A percentile compares a stretch with the other conserved stretches of the same genome.
Evolutionary conservation across 2,113 vertebrate genomes (phyloP).

Genomic region (Platysternon megacephalum): DNA sequence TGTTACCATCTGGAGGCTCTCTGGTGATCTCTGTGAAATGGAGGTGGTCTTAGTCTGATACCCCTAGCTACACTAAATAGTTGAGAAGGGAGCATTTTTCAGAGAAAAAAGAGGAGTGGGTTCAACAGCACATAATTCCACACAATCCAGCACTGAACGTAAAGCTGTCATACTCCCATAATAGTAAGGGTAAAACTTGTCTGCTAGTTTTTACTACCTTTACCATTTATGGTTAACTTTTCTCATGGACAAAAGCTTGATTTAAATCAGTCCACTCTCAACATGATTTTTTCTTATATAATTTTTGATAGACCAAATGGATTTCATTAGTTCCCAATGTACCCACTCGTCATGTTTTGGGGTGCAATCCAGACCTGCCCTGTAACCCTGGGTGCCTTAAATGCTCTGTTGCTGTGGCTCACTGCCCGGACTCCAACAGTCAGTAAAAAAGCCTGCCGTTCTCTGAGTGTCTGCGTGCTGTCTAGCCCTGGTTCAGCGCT

Average conservation of each 20-base stretch:
- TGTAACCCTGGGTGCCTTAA: background rate
- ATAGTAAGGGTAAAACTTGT: background rate
- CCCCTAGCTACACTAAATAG: background rate
- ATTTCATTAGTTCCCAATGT: background rate
- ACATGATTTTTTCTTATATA: background rate
- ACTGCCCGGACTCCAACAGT: background rate
- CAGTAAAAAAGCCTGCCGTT: background rate
- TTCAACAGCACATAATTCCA: background rate
- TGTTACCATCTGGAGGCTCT: background rate
- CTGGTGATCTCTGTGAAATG: accelerated
- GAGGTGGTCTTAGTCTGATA: background rate
- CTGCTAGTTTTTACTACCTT: background rate
- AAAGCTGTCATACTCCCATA: background rate
- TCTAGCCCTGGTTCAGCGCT: background rate
- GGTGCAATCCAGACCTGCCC: background rate
- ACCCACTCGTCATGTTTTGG: background rate
- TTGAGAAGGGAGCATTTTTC: background rate
- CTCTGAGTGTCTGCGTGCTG: background rate
- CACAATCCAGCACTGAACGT: background rate
- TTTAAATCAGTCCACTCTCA: background rate
- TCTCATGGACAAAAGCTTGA: background rate
- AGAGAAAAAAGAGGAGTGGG: background rate
- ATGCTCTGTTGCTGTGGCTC: background rate
- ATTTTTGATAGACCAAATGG: background rate
- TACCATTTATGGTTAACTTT: background rate